These are phyloP conservation scores for Sebastes minor DNA, from an alignment of 2,797 vertebrate genomes.

Conservation along the genomic window DNA sequence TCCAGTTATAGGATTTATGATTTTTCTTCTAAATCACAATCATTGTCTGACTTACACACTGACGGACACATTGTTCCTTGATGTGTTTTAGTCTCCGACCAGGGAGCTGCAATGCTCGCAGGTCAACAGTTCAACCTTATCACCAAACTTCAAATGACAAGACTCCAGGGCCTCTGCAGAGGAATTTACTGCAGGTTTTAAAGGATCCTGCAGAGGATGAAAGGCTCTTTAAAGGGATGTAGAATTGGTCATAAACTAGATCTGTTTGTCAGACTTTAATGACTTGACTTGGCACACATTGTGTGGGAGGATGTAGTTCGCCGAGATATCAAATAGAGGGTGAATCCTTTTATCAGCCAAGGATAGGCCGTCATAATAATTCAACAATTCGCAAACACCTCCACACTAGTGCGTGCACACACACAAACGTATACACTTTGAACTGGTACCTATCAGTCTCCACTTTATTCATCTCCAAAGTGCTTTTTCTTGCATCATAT, in stretches of 20 bases:
- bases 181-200: slow-evolving; percentile 74
- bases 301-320: slow-evolving; percentile 29
- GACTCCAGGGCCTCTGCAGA: slow-evolving; percentile 32
- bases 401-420: not conserved
- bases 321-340: slow-evolving; percentile 26
- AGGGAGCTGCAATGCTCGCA: not conserved
- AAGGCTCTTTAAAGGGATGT: slow-evolving; percentile 67
- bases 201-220: slow-evolving; percentile 66
- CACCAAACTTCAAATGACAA: slow-evolving; percentile 52
- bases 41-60: not conserved
- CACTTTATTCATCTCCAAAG: not conserved
- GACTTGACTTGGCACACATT: slow-evolving; percentile 46
- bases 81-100: slow-evolving; percentile 17
- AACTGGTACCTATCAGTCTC: not conserved
- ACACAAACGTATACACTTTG: not conserved
- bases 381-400: not conserved
- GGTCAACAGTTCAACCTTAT: slow-evolving; percentile 60
- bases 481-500: not conserved
- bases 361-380: slow-evolving; percentile 47
- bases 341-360: slow-evolving; percentile 57
- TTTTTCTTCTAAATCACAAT: slow-evolving; percentile 7
- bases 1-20: not conserved
- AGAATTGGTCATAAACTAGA: slow-evolving; percentile 70
- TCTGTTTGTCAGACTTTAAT: slow-evolving; percentile 75
- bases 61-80: not conserved